phyloP scores from a whole-genome alignment of 2,888 invertebrate genomes.

The Dasysyrphus tricinctus region DNA sequence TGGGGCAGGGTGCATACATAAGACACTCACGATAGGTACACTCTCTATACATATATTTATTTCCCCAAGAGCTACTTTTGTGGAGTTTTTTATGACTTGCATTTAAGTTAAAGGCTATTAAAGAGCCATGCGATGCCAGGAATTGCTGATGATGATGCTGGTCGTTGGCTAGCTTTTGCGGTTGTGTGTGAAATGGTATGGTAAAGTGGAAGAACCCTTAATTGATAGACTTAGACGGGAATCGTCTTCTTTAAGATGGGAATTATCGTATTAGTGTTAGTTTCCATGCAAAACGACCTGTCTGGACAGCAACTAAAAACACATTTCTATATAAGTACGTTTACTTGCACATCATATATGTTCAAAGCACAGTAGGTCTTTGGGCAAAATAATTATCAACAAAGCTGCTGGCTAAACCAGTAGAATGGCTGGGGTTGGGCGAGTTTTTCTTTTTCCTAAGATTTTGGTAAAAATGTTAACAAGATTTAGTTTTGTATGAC shows the following conservation, averaged over 20 bases:
- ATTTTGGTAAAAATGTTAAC: too few species aligned
- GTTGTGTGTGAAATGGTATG: background rate
- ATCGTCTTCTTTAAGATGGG: slow-evolving; percentile 8
- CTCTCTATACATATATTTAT: slow-evolving; percentile 21
- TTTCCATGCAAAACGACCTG: slow-evolving; percentile 52
- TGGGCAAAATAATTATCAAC: slow-evolving; percentile 57
- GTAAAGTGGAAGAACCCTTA: slow-evolving; percentile 32
- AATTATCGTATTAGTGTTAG: slow-evolving; percentile 24
- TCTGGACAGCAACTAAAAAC: slow-evolving; percentile 18
- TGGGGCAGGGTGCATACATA: slow-evolving; percentile 19
- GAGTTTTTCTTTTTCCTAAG: too few species aligned
- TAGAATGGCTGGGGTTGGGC: too few species aligned
- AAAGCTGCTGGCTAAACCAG: slow-evolving; percentile 26
- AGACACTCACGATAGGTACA: slow-evolving; percentile 23
- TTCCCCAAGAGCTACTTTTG: slow-evolving; percentile 58
- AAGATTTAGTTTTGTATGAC: too few species aligned
- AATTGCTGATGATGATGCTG: slow-evolving; percentile 18
- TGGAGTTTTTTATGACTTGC: slow-evolving; percentile 63
- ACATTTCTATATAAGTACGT: background rate
- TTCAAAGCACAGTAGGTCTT: slow-evolving; percentile 51
- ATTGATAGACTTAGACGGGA: slow-evolving; percentile 27
- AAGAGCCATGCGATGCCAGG: slow-evolving; percentile 31
- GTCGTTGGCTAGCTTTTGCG: background rate
- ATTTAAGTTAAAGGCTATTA: slow-evolving; percentile 68
- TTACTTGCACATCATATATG: background rate